A percentile compares a stretch with the other conserved stretches of the same genome.
phyloP scores from a whole-genome alignment of 1,140 invertebrate species.

The Tribolium castaneum region DNA sequence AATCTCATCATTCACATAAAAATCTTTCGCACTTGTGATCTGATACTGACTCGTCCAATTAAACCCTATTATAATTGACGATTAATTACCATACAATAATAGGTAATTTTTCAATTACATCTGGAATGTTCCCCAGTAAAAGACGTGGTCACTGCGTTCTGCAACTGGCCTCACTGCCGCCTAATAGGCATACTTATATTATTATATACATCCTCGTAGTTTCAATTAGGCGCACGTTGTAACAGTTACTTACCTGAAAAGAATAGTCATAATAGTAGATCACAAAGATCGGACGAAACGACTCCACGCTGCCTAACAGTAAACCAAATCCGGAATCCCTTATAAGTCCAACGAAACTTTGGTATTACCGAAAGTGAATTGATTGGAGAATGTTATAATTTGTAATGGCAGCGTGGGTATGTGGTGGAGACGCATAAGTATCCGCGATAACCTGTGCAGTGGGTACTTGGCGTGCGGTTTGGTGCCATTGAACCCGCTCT shows the following conservation, averaged over 20 bases:
- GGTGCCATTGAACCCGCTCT: conserved; percentile 46
- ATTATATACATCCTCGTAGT: conserved; percentile 17
- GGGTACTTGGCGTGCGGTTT: conserved; percentile 37
- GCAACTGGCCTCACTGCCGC: background rate
- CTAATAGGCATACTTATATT: conserved; percentile 23
- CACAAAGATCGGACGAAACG: conserved; percentile 1
- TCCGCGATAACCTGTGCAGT: conserved; percentile 39
- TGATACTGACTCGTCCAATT: background rate
- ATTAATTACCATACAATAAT: conserved; percentile 11
- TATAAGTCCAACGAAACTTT: background rate
- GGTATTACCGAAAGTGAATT: conserved; percentile 21
- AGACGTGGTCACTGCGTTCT: conserved; percentile 14
- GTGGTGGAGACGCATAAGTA: conserved; percentile 31
- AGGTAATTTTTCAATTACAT: conserved; percentile 9
- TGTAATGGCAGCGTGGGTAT: conserved; percentile 31
- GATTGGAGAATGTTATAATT: conserved; percentile 21
- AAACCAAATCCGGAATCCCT: background rate
- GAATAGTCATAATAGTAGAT: conserved; percentile 21
- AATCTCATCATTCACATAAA: background rate
- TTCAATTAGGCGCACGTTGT: conserved; percentile 25
- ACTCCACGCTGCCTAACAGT: conserved; percentile 9
- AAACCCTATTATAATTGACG: background rate
- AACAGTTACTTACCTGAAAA: conserved; percentile 32
- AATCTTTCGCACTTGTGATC: too few relatives aligned
- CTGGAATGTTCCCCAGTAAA: conserved; percentile 1